phyloP scores from a whole-genome alignment of 1,140 invertebrate species.

The Cydia splendana region DNA sequence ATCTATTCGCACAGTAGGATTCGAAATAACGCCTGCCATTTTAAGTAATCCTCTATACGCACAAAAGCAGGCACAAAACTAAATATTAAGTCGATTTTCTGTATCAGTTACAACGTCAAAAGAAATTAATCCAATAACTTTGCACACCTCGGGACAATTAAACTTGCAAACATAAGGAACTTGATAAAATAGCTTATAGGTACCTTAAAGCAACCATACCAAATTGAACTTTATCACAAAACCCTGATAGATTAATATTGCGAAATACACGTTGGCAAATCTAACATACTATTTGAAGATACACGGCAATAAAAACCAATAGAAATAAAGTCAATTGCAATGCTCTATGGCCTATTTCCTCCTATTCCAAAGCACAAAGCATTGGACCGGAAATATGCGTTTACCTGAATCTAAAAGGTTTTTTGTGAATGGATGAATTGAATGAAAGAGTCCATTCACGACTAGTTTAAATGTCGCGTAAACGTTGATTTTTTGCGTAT shows the following conservation, averaged over 20 bases:
- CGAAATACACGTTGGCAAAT: background rate
- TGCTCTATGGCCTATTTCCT: conserved; percentile 34
- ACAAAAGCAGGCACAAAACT: conserved; percentile 11
- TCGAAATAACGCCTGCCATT: conserved; percentile 2
- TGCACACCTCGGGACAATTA: conserved; percentile 20
- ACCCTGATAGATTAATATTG: background rate
- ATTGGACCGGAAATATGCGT: conserved; percentile 59
- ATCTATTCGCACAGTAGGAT: background rate
- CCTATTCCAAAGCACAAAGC: conserved; percentile 46
- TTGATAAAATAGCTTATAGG: background rate
- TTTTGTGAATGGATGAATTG: conserved; percentile 42
- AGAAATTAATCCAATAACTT: conserved; percentile 31
- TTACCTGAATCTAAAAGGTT: conserved; percentile 51
- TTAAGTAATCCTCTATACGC: background rate
- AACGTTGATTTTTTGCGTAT: conserved; percentile 23
- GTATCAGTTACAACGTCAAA: conserved; percentile 26
- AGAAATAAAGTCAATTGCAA: conserved; percentile 28
- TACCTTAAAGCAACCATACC: background rate
- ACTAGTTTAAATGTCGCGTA: conserved; percentile 52
- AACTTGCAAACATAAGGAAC: background rate
- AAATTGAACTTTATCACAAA: background rate
- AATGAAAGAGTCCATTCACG: conserved; percentile 53
- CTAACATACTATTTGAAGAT: background rate
- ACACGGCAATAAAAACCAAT: conserved; percentile 13
- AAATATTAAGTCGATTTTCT: conserved; percentile 25